Percentiles rank a stretch among this genome's conserved stretches.
Conservation (phyloP, 2,888 invertebrate genomes). For the Eurytoma californica region DNA sequence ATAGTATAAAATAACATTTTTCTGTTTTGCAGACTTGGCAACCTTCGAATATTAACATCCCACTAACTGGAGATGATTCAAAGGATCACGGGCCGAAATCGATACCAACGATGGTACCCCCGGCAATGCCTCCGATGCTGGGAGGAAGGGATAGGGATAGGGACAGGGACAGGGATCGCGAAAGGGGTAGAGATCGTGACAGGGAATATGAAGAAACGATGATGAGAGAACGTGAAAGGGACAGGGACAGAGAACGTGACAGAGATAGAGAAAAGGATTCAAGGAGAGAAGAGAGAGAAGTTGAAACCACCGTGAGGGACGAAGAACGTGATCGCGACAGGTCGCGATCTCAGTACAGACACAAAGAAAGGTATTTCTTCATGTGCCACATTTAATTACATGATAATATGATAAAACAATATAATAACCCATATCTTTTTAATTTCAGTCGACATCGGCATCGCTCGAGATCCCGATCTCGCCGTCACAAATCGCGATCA, state of each 20-base stretch:
- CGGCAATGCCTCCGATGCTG: constrained; percentile 70
- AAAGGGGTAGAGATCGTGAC: constrained; percentile 68
- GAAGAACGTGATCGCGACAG: constrained; percentile 75
- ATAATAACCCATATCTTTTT: constrained; percentile 20
- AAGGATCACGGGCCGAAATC: constrained; percentile 70
- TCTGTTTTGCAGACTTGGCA: constrained; percentile 68
- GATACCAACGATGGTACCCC: constrained; percentile 74
- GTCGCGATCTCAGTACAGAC: constrained; percentile 80
- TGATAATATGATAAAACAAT: not conserved
- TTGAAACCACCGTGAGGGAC: constrained; percentile 74
- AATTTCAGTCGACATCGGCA: constrained; percentile 68
- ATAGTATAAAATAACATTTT: constrained; percentile 13
- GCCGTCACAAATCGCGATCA: constrained; percentile 84
- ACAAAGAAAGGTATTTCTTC: constrained; percentile 77
- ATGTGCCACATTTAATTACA: constrained; percentile 10
- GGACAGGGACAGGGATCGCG: constrained; percentile 71
- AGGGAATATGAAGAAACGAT: constrained; percentile 9
- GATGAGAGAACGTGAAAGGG: constrained; percentile 59
- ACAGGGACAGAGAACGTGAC: constrained; percentile 57
- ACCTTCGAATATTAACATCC: constrained; percentile 71
- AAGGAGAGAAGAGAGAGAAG: constrained; percentile 71
- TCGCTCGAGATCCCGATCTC: constrained; percentile 77
- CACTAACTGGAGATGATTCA: constrained; percentile 70
- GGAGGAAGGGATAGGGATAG: constrained; percentile 74
- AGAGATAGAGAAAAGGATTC: constrained; percentile 69